phyloP scores from a whole-genome alignment of 2,113 vertebrate species.

The Hippopotamus amphibius region DNA sequence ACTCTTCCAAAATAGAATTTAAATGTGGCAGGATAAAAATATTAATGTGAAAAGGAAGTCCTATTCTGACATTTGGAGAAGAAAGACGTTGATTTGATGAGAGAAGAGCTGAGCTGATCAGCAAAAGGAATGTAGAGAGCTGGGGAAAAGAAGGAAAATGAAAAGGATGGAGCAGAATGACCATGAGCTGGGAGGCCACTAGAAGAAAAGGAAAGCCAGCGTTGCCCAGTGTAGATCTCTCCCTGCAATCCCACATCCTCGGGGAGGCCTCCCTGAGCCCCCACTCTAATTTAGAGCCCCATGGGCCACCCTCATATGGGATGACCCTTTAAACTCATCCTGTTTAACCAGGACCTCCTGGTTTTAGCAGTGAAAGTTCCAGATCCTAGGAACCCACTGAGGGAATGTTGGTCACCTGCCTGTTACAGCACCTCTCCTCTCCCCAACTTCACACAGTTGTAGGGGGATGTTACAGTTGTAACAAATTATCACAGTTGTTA shows the following conservation, averaged over 20 bases:
- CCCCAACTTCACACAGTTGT: fast-evolving
- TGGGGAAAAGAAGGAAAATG: background rate
- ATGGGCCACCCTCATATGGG: too few relatives aligned
- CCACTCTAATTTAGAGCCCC: background rate
- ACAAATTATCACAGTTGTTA: background rate
- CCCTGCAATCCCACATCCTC: background rate
- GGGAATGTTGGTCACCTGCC: background rate
- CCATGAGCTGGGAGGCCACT: background rate
- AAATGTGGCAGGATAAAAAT: background rate
- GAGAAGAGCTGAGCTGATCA: background rate
- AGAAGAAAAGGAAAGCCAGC: background rate
- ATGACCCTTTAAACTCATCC: too few relatives aligned
- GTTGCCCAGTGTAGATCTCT: background rate
- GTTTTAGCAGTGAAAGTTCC: background rate
- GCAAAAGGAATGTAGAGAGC: too few relatives aligned
- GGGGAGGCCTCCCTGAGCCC: background rate
- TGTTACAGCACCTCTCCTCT: background rate
- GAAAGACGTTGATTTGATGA: background rate
- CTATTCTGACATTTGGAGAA: background rate
- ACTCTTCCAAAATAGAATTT: background rate
- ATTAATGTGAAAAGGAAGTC: background rate
- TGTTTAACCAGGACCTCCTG: background rate
- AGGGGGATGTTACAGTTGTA: fast-evolving
- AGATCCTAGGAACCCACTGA: background rate
- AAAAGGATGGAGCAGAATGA: background rate